Base-by-base conservation (phyloP, 1,140 invertebrate species). In the Sweltsa coloradensis region DNA sequence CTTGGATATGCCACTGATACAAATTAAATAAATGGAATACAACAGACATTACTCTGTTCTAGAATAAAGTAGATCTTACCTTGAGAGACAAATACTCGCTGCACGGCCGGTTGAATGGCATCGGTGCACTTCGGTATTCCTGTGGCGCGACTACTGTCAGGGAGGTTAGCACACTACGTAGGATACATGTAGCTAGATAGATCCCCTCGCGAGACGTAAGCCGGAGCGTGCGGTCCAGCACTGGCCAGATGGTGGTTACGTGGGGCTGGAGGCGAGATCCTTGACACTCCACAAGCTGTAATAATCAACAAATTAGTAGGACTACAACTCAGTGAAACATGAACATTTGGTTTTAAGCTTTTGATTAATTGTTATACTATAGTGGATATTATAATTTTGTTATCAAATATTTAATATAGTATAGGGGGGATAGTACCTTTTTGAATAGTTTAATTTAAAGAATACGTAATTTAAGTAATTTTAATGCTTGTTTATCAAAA, bases 11-110 rank as follows among this genome's bases (percentile, higher is more conserved):
- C n/a, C n/a, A n/a, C n/a, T n/a, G n/a, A n/a, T n/a, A n/a, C n/a
- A n/a, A n/a, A n/a, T n/a, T n/a, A n/a, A n/a, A n/a, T n/a, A n/a
- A n/a, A n/a, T n/a, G n/a, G n/a, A n/a, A n/a, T n/a, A n/a, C n/a
- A n/a, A n/a, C n/a, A n/a, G n/a, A n/a, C n/a, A n/a, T n/a, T n/a
- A n/a, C n/a, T n/a, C n/a, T n/a, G n/a, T n/a, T n/a, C n/a, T n/a
- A n/a, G n/a, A n/a, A 47, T 25, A 27, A 42, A 22, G 16, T 25
- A 36, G 13, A 18, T 49, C 62, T 63, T 65, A 81, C 76, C 58
- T 71, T 61, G 14, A 91, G 75, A 3, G 87, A 78, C 7, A 90
- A 66, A 69, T 82, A 86, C 41, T 85, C 75, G 31, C 73, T 68
- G 1, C 84, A 66, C 1, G 76, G 75, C 41, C 72, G 67, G 41